Evolutionary conservation across 1,140 invertebrate genomes (phyloP), one percentile per base, ranked within the genome.

Genomic region (Oncopodura yosiiana): DNA sequence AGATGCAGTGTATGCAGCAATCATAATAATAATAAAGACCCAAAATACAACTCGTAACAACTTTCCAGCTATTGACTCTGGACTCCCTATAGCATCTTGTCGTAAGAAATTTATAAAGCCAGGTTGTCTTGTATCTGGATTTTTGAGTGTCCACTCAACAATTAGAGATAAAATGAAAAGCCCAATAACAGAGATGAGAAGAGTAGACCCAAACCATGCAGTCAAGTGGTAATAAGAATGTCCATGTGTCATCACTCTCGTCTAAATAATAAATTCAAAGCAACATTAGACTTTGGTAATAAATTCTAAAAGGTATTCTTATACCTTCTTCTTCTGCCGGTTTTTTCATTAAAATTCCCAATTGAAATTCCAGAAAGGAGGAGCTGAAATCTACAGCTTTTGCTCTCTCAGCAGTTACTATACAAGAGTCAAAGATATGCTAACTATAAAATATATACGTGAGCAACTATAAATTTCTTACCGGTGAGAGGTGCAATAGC

Each of bases 21-120:
- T 92, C 50, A 98, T 78, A 66, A 99, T 96, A 19, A 99, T 77
- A 0, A 94, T 95, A 71, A 99, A 99, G 72, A 97, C 96, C 94
- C 94, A 98, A 94, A 94, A 98, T 0, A 94, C 88, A 41, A 88
- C 86, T 2, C 92, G 91, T 0, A 95, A 89, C 63, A 98, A 90
- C 26, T 94, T 77, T 2, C 94, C 94, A 1, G 88, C 16, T 24
- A 11, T 45, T 49, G 19, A 56, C 54, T 50, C 54, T 12, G 54
- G 54, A 39, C 29, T 24, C 26, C 19, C 21, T 44, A 56, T 56
- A 0, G 54, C 39, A 37, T 56, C 54, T 21, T 56, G 54, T 36
- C 54, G 39, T 8, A 56, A 32, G 19, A 56, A 50, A 41, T 56
- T 56, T 29, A 56, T n/a, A 19, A 56, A 26, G 18, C 54, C 54